Evolutionary conservation across 2,113 vertebrate species (phyloP).

Genomic region (Rousettus leschenaultii): DNA sequence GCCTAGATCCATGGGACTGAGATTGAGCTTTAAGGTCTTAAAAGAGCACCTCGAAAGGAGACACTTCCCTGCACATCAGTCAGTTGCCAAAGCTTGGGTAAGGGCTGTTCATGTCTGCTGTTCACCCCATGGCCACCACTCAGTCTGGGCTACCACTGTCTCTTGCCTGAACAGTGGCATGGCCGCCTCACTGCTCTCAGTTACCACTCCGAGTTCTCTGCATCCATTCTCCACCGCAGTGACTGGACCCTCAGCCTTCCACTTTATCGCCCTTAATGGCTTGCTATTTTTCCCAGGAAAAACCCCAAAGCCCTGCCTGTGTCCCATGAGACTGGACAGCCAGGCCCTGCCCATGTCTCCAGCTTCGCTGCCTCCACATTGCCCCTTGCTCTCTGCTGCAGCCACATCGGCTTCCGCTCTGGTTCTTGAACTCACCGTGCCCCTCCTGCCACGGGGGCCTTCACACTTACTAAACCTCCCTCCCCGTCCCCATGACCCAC

Average conservation of each 20-base stretch:
- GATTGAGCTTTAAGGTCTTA: neutral
- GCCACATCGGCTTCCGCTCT: neutral
- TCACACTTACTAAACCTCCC: neutral
- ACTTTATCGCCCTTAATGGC: neutral
- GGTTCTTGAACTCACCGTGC: neutral
- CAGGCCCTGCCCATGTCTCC: neutral
- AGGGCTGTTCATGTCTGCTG: neutral
- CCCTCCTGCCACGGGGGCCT: neutral
- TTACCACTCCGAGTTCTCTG: neutral
- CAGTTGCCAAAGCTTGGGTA: neutral
- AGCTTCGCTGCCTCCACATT: neutral
- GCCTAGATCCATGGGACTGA: neutral
- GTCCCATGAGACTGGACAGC: neutral
- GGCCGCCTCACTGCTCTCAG: neutral
- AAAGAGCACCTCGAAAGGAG: neutral
- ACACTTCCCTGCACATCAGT: neutral
- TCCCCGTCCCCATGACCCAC: neutral
- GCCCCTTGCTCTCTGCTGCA: neutral
- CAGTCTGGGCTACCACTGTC: neutral
- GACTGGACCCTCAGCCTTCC: neutral
- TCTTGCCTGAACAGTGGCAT: neutral
- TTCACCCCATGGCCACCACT: neutral
- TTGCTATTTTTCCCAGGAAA: neutral
- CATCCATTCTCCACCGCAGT: neutral
- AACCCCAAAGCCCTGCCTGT: neutral